These are phyloP conservation scores for Phymorhynchus buccinoides DNA, from an alignment of 1,140 invertebrate species.

Conservation along the genomic window DNA sequence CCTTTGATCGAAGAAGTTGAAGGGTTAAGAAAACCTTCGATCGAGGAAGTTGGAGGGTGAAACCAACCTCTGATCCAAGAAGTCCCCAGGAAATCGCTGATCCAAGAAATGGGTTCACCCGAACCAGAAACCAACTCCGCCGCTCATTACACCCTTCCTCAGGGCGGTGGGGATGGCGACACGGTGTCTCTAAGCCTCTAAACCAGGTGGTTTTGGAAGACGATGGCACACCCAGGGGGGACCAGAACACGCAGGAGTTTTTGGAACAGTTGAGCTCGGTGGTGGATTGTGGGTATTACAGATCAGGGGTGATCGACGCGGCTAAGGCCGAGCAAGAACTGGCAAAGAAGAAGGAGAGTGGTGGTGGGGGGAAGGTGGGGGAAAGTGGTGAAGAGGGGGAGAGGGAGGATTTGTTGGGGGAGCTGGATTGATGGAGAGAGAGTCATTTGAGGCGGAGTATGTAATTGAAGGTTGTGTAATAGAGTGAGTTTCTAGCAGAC, in stretches of 20 bases:
- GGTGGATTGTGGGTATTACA: conserved; percentile 27
- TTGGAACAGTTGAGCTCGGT: conserved; percentile 34
- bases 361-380: too few species aligned
- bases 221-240: too few species aligned
- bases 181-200: conserved; percentile 31
- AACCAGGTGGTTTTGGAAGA: conserved; percentile 27
- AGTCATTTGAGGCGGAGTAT: too few species aligned
- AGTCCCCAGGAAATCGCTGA: too few species aligned
- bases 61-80: neutral
- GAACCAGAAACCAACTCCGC: neutral
- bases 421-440: too few species aligned
- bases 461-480: too few species aligned
- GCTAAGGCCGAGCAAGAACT: too few species aligned
- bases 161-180: neutral
- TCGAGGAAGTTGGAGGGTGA: conserved; percentile 10
- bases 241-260: conserved; percentile 41
- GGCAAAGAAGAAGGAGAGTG: too few species aligned
- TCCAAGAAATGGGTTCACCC: too few species aligned
- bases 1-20: conserved; percentile 44
- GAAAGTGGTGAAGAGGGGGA: too few species aligned
- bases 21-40: neutral
- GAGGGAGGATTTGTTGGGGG: too few species aligned
- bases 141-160: neutral
- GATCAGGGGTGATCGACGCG: conserved; percentile 39
- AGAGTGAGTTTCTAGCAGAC: too few species aligned